Conservation (phyloP, 2,888 invertebrate species). For the Autographa gamma region DNA sequence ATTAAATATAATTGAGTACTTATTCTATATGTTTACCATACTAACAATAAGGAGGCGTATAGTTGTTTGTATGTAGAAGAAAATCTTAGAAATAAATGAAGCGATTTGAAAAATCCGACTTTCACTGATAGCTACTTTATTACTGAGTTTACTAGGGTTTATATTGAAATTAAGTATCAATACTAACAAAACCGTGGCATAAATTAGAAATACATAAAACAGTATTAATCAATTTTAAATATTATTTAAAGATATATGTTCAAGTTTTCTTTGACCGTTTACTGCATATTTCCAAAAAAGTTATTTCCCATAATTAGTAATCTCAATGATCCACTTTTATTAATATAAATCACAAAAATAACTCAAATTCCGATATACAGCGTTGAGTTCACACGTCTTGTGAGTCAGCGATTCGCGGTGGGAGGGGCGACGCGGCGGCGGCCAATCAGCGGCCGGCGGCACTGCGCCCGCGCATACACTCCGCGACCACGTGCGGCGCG, state of each 20-base stretch:
- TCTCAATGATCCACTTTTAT: neutral
- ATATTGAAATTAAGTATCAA: neutral
- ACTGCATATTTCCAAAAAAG: neutral
- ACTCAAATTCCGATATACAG: constrained; percentile 30
- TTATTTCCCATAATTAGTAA: neutral
- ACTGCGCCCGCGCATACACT: constrained; percentile 69
- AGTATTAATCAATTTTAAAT: too few species aligned
- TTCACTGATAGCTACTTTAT: too few species aligned
- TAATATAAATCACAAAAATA: neutral
- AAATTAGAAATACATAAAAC: too few species aligned
- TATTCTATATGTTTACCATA: neutral
- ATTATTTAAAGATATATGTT: neutral
- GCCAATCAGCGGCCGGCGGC: constrained; percentile 77
- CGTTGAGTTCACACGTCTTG: constrained; percentile 48
- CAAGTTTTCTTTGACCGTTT: neutral
- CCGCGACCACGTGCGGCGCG: constrained; percentile 74
- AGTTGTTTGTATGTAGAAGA: neutral
- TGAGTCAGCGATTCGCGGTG: constrained; percentile 73
- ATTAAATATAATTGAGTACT: neutral
- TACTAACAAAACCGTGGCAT: too few species aligned
- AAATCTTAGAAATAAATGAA: neutral
- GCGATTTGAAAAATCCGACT: neutral
- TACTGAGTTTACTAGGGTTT: too few species aligned
- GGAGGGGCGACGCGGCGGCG: constrained; percentile 81
- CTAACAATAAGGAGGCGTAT: neutral